Evolutionary conservation across 2,113 vertebrate species (phyloP).

Genomic region (Tetraodon nigroviridis): DNA sequence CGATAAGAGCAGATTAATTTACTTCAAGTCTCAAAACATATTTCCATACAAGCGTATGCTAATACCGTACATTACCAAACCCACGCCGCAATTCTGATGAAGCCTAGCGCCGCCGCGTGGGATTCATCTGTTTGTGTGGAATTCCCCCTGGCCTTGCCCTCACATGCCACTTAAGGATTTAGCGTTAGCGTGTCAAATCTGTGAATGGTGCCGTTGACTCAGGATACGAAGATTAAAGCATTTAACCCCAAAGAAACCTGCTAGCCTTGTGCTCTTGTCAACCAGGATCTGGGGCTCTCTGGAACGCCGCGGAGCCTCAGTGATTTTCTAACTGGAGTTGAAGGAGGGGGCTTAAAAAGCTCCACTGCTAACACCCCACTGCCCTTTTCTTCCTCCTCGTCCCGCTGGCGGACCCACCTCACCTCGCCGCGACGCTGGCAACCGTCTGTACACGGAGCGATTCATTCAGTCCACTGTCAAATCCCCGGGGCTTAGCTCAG

Average conservation of each 20-base stretch:
- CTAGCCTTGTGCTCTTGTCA: slow-evolving; percentile 46
- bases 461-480: slow-evolving; percentile 71
- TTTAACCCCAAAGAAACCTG: slow-evolving; percentile 60
- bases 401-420: slow-evolving; percentile 43
- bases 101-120: slow-evolving; percentile 15
- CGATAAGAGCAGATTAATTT: slow-evolving; percentile 15
- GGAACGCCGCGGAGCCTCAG: slow-evolving; percentile 24
- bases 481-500: slow-evolving; percentile 68
- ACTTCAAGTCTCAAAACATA: slow-evolving; percentile 1
- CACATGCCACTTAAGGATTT: slow-evolving; percentile 66
- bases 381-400: slow-evolving; percentile 55
- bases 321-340: slow-evolving; percentile 52
- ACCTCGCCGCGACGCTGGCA: slow-evolving; percentile 22
- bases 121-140: slow-evolving; percentile 45
- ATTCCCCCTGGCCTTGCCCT: slow-evolving; percentile 25
- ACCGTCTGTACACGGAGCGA: slow-evolving; percentile 56
- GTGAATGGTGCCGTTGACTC: slow-evolving; percentile 58
- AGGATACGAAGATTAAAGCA: slow-evolving; percentile 74
- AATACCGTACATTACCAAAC: slow-evolving; percentile 13
- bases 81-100: slow-evolving; percentile 1
- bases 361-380: slow-evolving; percentile 61
- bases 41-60: slow-evolving; percentile 11
- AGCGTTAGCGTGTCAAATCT: slow-evolving; percentile 68
- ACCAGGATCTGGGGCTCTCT: slow-evolving; percentile 21
- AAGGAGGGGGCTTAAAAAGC: slow-evolving; percentile 40